Conservation (phyloP, 2,888 invertebrate species). For the Trissonchulus latispiculum region DNA sequence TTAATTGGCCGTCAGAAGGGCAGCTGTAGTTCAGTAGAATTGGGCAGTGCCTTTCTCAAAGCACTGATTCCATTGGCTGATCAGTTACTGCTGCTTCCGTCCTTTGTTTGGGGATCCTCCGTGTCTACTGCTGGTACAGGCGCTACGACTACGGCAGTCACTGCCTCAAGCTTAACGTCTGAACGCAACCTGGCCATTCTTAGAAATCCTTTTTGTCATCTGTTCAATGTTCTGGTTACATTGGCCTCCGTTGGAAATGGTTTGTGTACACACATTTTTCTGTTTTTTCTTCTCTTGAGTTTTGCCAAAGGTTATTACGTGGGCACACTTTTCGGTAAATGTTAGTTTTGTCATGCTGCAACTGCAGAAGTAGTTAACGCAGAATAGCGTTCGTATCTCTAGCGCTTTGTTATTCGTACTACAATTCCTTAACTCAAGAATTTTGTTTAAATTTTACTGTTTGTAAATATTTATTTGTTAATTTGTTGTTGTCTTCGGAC, state of each 20-base stretch:
- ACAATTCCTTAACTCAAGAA: no score
- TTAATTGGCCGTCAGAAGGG: conserved; percentile 9
- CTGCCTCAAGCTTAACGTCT: background rate
- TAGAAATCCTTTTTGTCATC: background rate
- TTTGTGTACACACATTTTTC: background rate
- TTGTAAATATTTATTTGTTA: no score
- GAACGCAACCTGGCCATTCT: background rate
- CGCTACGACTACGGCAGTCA: background rate
- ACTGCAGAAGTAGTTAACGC: no score
- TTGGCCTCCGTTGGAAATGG: conserved; percentile 19
- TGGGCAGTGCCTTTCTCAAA: background rate
- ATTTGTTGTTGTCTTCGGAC: no score
- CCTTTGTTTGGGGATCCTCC: background rate
- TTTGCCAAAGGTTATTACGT: no score
- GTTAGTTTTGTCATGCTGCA: no score
- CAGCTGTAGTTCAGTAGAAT: background rate
- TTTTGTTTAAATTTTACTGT: no score
- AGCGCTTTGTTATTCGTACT: no score
- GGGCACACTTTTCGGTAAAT: no score
- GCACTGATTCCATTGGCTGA: background rate
- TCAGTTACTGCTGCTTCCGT: background rate
- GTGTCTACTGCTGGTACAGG: background rate
- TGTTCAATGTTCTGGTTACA: background rate
- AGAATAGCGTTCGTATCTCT: no score
- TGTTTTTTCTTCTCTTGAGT: no score